Evolutionary conservation across 2,113 vertebrate genomes (phyloP), one percentile per base, ranked within the genome.

Genomic region (Nothocercus nigrocapillus): DNA sequence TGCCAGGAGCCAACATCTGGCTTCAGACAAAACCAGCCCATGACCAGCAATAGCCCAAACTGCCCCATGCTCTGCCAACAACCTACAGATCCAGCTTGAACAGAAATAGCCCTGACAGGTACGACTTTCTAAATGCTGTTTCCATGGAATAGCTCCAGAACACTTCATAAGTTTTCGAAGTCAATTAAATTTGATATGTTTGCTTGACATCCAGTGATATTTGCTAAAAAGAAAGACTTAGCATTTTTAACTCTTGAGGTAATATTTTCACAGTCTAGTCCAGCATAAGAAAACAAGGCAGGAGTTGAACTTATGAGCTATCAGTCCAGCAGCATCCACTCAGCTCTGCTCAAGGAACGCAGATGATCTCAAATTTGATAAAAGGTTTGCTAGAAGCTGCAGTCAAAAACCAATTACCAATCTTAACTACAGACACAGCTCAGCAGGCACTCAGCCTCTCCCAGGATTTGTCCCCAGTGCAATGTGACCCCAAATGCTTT

Each of bases 111-210:
- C 76, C 3, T 6, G 2, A 40, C 69, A 92, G 92, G 93, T 84
- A 82, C n/a, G 68, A 19, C 42, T 73, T 83, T 67, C 59, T 38
- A 53, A 85, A 73, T 5, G 17, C 24, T 53, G 5, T 84, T 93
- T 89, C 89, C 79, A 85, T 12, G 16, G 54, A 89, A 47, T 1
- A 78, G n/a, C 25, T 94, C 83, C 90, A 95, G 61, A 93, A 72
- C 62, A 95, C 90, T 82, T 90, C 30, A 54, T 82, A 32, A n/a
- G 30, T 64, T 88, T 56, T 72, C 88, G 42, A 72, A 88, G 51
- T 61, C 73, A 53, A 86, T 86, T 93, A 62, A 90, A 88, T 86
- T 79, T 53, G 32, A 62, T 70, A 56, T 27, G 32, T 63, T 93
- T 89, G 36, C 64, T 74, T 93, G 59, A 88, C 63, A 80, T 67